Conservation (phyloP, 2,888 invertebrate genomes). For the Nebria salina region DNA sequence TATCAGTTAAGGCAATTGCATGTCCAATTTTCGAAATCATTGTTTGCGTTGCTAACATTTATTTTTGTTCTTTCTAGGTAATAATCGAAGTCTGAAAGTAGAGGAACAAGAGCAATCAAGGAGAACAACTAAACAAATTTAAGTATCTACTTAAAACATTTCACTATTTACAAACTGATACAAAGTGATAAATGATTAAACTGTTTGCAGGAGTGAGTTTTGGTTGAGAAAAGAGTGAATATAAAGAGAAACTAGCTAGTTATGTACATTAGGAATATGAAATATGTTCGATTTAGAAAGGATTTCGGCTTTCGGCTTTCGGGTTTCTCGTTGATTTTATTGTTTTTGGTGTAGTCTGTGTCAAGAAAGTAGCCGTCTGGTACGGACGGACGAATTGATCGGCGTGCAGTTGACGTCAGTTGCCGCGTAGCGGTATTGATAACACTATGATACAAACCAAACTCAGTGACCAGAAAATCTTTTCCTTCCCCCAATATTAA, state of each 20-base stretch:
- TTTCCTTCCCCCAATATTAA: neutral
- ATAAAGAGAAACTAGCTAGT: neutral
- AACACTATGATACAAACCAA: neutral
- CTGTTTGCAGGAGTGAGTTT: too few species aligned
- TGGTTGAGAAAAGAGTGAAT: neutral
- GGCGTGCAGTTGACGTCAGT: slow-evolving; percentile 38
- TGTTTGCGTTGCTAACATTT: neutral
- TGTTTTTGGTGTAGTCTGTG: slow-evolving; percentile 14
- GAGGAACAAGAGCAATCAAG: neutral
- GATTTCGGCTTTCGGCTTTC: neutral
- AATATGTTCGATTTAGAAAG: neutral
- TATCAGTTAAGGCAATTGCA: neutral
- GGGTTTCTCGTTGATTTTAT: slow-evolving; percentile 21
- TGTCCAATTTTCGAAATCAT: neutral
- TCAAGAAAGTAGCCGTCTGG: slow-evolving; percentile 10
- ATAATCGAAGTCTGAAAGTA: neutral
- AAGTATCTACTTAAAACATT: neutral
- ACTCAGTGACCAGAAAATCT: slow-evolving; percentile 12
- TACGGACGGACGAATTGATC: slow-evolving; percentile 29
- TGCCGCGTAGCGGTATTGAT: slow-evolving; percentile 11
- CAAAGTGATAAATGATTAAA: too few species aligned
- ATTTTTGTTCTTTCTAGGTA: neutral
- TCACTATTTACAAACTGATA: neutral
- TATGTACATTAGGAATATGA: neutral
- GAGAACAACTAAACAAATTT: neutral